Evolutionary conservation across 2,888 invertebrate genomes (phyloP).

Genomic region (Pachliopta kotzebuea): DNA sequence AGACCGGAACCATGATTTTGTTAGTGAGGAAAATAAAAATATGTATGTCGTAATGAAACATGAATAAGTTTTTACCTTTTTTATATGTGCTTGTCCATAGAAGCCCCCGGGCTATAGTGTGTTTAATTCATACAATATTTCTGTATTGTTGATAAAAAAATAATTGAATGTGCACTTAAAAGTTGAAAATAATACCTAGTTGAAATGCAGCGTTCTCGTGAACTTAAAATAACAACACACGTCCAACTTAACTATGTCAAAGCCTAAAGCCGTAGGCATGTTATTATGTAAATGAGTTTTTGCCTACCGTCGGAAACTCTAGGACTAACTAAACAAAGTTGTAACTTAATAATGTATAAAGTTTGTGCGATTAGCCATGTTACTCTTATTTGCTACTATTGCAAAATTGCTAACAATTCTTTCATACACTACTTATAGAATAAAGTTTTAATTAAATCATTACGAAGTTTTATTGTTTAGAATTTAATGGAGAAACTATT

Average conservation of each 20-base stretch:
- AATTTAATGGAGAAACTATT: background rate
- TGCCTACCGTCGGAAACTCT: background rate
- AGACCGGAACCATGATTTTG: no score
- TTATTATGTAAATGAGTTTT: constrained; percentile 7
- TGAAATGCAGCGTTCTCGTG: background rate
- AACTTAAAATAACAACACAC: background rate
- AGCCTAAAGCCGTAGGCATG: constrained; percentile 8
- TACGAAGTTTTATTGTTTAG: background rate
- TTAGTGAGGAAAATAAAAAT: no score
- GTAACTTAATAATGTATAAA: constrained; percentile 1
- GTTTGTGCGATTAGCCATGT: background rate
- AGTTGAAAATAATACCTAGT: background rate
- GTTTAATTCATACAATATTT: no score
- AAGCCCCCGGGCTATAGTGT: no score
- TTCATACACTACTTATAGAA: background rate
- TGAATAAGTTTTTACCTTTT: no score
- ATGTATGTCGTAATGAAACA: no score
- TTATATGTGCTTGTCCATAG: no score
- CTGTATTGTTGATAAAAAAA: no score
- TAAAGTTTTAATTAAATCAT: background rate
- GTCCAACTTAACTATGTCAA: background rate
- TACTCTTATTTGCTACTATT: background rate
- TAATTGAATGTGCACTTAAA: no score
- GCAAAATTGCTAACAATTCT: background rate
- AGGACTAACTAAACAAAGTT: constrained; percentile 1